These are phyloP conservation scores for Sternarchorhynchus goeldii DNA, from an alignment of 2,797 vertebrate genomes.

Conservation along the genomic window DNA sequence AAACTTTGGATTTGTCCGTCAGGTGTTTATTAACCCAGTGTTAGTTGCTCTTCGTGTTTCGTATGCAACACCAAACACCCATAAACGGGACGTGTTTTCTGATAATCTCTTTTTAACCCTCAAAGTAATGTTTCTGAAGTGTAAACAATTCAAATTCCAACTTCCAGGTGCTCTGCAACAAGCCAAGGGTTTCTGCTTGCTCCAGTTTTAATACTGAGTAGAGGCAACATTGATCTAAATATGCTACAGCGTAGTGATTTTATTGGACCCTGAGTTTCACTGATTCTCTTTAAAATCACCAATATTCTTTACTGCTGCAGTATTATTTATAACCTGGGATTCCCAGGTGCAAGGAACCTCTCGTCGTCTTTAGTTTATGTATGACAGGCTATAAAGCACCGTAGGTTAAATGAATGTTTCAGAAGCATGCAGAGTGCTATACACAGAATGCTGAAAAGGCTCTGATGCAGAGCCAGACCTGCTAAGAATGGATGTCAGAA, in stretches of 20 bases:
- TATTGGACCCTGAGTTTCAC: neutral
- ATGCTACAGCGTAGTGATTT: neutral
- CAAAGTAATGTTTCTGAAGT: neutral
- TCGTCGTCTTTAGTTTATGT: neutral
- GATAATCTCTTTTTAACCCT: slow-evolving; percentile 1
- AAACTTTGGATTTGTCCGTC: neutral
- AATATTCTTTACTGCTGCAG: neutral
- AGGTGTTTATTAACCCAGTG: slow-evolving; percentile 8
- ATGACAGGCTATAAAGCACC: neutral
- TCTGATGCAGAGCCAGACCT: neutral
- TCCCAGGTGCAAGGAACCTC: neutral
- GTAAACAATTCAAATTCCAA: neutral
- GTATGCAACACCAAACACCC: slow-evolving; percentile 22
- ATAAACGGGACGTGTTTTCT: neutral
- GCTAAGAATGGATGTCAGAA: neutral
- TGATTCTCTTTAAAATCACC: slow-evolving; percentile 8
- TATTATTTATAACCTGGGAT: slow-evolving; percentile 26
- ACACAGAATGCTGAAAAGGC: neutral
- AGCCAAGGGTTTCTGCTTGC: neutral
- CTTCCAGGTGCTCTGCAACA: neutral
- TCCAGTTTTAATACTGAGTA: neutral
- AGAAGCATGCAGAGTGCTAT: neutral
- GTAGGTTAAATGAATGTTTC: too few species aligned
- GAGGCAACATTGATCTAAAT: slow-evolving; percentile 1
- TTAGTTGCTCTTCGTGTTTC: neutral